Percentiles rank a stretch among this genome's conserved stretches.
Conservation (phyloP, 2,888 invertebrate genomes). For the Plebejus melissa region DNA sequence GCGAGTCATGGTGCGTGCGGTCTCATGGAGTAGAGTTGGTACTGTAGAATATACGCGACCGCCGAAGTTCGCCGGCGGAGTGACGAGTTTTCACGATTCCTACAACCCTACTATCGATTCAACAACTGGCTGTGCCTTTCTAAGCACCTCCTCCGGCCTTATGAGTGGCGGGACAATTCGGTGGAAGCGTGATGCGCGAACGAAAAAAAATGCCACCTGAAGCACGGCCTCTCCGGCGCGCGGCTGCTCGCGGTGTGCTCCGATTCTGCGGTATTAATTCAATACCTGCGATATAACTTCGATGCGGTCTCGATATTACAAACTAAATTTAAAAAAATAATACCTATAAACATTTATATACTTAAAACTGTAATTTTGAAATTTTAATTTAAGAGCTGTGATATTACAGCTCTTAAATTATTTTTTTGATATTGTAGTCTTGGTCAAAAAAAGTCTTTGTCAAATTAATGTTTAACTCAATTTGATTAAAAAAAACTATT, state of each 20-base stretch:
- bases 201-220: neutral
- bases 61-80: conserved; percentile 56
- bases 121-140: conserved; percentile 56
- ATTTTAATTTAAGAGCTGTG: too few species aligned
- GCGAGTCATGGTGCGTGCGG: conserved; percentile 70
- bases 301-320: neutral
- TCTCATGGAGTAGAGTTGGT: conserved; percentile 67
- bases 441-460: too few species aligned
- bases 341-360: too few species aligned
- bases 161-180: conserved; percentile 14
- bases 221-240: neutral
- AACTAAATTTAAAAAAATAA: neutral
- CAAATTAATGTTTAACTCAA: too few species aligned
- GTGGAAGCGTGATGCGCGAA: conserved; percentile 2
- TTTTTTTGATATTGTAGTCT: too few species aligned
- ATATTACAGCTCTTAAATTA: too few species aligned
- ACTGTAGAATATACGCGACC: conserved; percentile 49
- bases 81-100: conserved; percentile 41
- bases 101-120: conserved; percentile 52
- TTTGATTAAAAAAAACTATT: too few species aligned
- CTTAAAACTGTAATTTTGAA: neutral
- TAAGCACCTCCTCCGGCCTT: conserved; percentile 19
- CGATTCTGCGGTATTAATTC: neutral
- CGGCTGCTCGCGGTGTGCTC: neutral
- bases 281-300: neutral